Evolutionary conservation across 2,888 invertebrate genomes (phyloP), one percentile per base, ranked within the genome.

Genomic region (Malthinus seriepunctatus): DNA sequence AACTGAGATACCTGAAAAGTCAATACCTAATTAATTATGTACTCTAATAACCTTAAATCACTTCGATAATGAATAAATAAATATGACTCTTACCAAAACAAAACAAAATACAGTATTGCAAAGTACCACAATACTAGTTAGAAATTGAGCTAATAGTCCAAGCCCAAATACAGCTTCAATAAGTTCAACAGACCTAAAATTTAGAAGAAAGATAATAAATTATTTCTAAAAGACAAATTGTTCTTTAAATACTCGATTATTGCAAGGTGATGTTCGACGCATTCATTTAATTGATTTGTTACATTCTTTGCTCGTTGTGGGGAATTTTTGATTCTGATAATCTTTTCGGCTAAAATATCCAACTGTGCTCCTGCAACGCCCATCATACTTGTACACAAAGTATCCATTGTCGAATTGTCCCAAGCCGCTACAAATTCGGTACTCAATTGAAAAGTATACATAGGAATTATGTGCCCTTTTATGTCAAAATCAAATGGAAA

Each of bases 401-500:
- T 56, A 32, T 64, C 64, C 6, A 64, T 32, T 8, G 54, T 42
- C 10, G 51, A 54, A 45, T 63, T 63, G 37, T 63, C 61, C 64
- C 64, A 64, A 2, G 62, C 64, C 4, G 47, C 38, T 32, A 23
- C 34, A 32, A 38, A 11, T 10, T 46, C 38, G n/a, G 45, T 47
- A n/a, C 34, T 10, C n/a, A 56, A 39, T 52, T 64, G 63, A 51
- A 56, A 56, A n/a, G 46, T 34, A 15, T 60, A 56, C 53, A 63
- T 59, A 11, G 45, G 33, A 45, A 46, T 47, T 15, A n/a, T 46
- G 9, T 51, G 60, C 8, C 34, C 31, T 7, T 59, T 56, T 31
- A 63, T 8, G 10, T 64, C 52, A 47, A 52, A 63, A n/a, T 62
- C 53, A 53, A 64, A 58, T 8, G 64, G 63, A 53, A 64, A 56